A percentile compares a stretch with the other conserved stretches of the same genome.
Evolutionary conservation across 2,888 invertebrate species (phyloP).

Genomic region (Limnephilus lunatus): DNA sequence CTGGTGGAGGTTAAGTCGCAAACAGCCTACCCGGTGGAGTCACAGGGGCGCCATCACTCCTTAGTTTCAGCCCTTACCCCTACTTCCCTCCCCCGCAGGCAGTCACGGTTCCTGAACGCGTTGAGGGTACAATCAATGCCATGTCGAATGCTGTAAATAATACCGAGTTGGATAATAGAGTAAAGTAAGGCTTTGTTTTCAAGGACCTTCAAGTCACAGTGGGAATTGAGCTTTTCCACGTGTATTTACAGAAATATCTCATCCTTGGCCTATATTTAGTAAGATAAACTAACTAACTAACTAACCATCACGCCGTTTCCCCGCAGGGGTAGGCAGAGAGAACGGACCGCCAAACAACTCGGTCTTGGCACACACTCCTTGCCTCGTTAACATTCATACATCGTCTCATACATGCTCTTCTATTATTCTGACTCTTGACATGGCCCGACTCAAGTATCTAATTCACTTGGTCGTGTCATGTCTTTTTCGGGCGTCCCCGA

Average conservation of each 20-base stretch:
- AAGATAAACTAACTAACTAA: too few relatives aligned
- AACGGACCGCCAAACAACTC: too few relatives aligned
- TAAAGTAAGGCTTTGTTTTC: neutral
- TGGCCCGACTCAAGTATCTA: too few relatives aligned
- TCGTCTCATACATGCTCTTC: too few relatives aligned
- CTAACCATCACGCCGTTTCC: too few relatives aligned
- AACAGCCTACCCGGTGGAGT: constrained; percentile 17
- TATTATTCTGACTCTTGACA: too few relatives aligned
- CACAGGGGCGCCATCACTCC: neutral
- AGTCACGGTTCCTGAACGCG: constrained; percentile 4
- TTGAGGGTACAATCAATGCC: constrained; percentile 1
- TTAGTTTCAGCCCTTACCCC: neutral
- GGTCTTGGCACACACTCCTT: too few relatives aligned
- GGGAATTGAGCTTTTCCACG: neutral
- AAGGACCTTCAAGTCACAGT: neutral
- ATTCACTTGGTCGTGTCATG: too few relatives aligned
- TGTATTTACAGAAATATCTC: neutral
- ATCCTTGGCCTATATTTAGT: neutral
- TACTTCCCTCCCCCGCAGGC: neutral
- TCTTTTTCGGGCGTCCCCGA: too few relatives aligned
- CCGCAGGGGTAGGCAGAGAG: too few relatives aligned
- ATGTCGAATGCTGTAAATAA: neutral
- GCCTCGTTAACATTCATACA: too few relatives aligned
- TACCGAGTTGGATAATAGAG: neutral
- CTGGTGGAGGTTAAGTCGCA: constrained; percentile 8